A percentile compares a stretch with the other conserved stretches of the same genome.
Evolutionary conservation across 1,140 invertebrate species (phyloP).

Genomic region (Ceratina calcarata): DNA sequence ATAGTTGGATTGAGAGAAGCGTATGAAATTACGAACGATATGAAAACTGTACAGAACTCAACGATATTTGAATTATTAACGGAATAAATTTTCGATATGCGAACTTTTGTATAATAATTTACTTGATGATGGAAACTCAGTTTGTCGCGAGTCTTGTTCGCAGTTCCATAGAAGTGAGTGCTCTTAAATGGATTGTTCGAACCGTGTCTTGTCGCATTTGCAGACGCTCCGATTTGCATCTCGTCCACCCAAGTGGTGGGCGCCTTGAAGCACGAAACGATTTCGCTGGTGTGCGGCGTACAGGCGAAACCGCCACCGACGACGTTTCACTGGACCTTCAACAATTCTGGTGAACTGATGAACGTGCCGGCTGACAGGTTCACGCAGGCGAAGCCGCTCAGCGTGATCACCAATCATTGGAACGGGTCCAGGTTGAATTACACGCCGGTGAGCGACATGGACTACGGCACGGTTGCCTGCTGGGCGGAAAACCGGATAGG

Average conservation of each 20-base stretch:
- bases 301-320: slow-evolving; percentile 90
- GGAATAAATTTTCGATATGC: no score
- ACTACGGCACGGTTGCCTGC: slow-evolving; percentile 93
- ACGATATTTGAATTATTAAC: no score
- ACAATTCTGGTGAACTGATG: slow-evolving; percentile 90
- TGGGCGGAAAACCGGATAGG: slow-evolving; percentile 91
- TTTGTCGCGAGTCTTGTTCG: not conserved
- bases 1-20: no score
- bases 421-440: slow-evolving; percentile 89
- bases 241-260: slow-evolving; percentile 88
- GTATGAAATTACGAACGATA: not conserved
- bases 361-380: slow-evolving; percentile 85
- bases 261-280: slow-evolving; percentile 91
- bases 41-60: no score
- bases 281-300: slow-evolving; percentile 90
- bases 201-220: slow-evolving; percentile 48
- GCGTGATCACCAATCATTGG: slow-evolving; percentile 80
- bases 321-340: slow-evolving; percentile 93
- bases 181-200: not conserved
- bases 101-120: no score
- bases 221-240: slow-evolving; percentile 90
- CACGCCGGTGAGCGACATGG: slow-evolving; percentile 90
- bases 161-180: no score
- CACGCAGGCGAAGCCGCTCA: slow-evolving; percentile 75
- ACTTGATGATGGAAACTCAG: not conserved